Percentiles rank a stretch among this genome's conserved stretches.
phyloP scores from a whole-genome alignment of 2,888 invertebrate species.

The Arrhopalites spinosus region DNA sequence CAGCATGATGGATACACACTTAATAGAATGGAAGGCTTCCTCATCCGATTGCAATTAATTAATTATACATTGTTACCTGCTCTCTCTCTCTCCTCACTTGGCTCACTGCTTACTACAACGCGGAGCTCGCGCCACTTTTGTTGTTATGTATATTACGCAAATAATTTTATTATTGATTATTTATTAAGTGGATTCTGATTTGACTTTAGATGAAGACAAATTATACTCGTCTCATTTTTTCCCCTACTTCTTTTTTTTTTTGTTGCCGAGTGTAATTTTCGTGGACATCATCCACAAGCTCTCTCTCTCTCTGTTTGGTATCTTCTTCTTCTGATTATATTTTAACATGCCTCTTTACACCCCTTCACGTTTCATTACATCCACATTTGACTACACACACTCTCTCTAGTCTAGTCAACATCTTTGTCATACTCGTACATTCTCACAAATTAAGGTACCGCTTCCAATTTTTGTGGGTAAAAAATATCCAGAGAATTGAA shows the following conservation, averaged over 20 bases:
- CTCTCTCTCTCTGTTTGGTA: background rate
- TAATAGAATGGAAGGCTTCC: background rate
- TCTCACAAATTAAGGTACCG: too few species aligned
- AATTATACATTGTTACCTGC: slow-evolving; percentile 17
- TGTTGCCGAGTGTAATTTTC: background rate
- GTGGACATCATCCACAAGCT: background rate
- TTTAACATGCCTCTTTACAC: too few species aligned
- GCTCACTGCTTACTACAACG: background rate
- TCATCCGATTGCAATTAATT: slow-evolving; percentile 17
- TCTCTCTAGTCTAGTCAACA: too few species aligned
- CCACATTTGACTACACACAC: too few species aligned
- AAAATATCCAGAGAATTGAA: too few species aligned
- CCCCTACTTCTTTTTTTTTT: background rate
- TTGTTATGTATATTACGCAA: slow-evolving; percentile 7
- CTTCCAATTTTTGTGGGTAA: too few species aligned
- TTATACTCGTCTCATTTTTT: background rate
- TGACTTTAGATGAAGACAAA: slow-evolving; percentile 22
- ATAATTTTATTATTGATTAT: slow-evolving; percentile 23
- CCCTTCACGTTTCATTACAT: too few species aligned
- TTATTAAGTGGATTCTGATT: slow-evolving; percentile 9
- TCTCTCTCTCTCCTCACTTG: background rate
- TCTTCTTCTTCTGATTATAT: too few species aligned
- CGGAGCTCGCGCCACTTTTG: background rate
- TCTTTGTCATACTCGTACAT: too few species aligned
- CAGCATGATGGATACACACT: background rate